Base-by-base conservation (phyloP, 2,113 vertebrate genomes). In the Vireo altiloquus region DNA sequence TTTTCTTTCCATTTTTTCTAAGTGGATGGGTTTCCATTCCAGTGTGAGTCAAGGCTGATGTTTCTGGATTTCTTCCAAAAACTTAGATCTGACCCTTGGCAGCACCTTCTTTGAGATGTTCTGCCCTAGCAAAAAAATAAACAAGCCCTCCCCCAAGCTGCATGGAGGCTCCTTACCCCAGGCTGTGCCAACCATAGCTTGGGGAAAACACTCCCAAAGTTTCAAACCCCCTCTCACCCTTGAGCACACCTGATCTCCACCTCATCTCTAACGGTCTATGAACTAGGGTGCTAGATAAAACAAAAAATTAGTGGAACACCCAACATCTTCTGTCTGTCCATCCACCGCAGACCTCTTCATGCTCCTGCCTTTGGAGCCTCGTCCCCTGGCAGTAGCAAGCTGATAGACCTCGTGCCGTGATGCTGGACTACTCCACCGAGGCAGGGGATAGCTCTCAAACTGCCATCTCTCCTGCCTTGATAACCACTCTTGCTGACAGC, bases 331-430 rank as follows among this genome's bases (percentile, higher is more conserved):
- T 37, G 9, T 47, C 42, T 47, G 39, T 56, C n/a, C 47, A 21
- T 31, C 46, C 1, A 1, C 7, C 21, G 20, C 39, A 69, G 46
- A 23, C 16, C 21, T 59, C 39, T 22, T 37, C 24, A 3, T 24
- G 61, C 28, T 85, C 31, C 77, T 2, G 1, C 33, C 57, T 33
- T 24, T 22, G 53, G 70, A 56, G 44, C 21, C 57, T 24, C 50
- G 35, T 25, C 3, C n/a, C 11, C 31, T 27, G 18, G 33, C n/a
- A 72, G n/a, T 2, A 20, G 35, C 47, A 49, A 23, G 44, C 12
- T 63, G 72, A 11, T 77, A 19, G 1, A 0, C 0, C 0, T 13
- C 9, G 14, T 10, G 46, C 47, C 1, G 3, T 40, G 25, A 42
- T 79, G 40, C 47, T 76, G 59, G 28, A 17, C 33, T 24, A 3